Evolutionary conservation across 2,888 invertebrate species (phyloP).

Genomic region (Metallyticus violacea): DNA sequence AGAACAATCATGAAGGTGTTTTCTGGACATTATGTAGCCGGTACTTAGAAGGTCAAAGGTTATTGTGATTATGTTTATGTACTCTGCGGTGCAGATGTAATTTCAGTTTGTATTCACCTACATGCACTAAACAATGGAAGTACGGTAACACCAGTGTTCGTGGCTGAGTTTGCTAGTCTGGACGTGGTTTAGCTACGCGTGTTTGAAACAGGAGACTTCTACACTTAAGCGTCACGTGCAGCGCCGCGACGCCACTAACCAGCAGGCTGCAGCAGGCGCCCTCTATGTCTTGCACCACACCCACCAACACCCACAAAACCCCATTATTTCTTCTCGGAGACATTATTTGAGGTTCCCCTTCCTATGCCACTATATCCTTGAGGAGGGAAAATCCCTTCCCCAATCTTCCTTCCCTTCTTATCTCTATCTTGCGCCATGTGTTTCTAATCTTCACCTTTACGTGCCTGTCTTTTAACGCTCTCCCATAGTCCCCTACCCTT

Average conservation of each 20-base stretch:
- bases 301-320: neutral
- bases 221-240: neutral
- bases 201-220: neutral
- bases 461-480: constrained; percentile 3
- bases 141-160: too few species aligned
- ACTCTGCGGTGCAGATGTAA: too few species aligned
- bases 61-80: too few species aligned
- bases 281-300: neutral
- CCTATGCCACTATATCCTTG: neutral
- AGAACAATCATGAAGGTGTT: too few species aligned
- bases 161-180: neutral
- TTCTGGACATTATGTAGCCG: too few species aligned
- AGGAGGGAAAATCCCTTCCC: neutral
- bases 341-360: constrained; percentile 9
- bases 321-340: constrained; percentile 12
- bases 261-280: neutral
- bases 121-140: too few species aligned
- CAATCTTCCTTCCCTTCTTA: neutral
- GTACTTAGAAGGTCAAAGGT: too few species aligned
- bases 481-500: neutral
- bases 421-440: constrained; percentile 13
- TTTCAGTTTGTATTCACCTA: too few species aligned
- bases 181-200: neutral
- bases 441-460: constrained; percentile 19
- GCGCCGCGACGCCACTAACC: neutral